Evolutionary conservation across 2,888 invertebrate species (phyloP).

Genomic region (Drosophila mulleri): DNA sequence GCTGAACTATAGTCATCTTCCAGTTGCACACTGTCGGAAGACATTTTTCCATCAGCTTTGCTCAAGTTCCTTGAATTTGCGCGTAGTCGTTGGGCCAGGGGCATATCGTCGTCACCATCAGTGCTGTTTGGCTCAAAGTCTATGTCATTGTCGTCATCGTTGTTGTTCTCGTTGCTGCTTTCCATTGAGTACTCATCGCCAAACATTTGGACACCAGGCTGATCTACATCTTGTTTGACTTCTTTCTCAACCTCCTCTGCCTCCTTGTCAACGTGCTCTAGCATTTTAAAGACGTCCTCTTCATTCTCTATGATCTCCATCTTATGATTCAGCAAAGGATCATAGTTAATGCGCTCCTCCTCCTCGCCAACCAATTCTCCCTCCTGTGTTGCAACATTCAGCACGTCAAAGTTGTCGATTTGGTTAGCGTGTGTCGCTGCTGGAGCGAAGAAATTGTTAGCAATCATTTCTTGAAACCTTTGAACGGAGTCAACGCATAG

Average conservation of each 20-base stretch:
- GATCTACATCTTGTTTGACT: conserved; percentile 53
- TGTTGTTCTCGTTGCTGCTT: conserved; percentile 55
- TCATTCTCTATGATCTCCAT: conserved; percentile 82
- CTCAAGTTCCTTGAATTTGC: conserved; percentile 5
- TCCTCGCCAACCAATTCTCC: conserved; percentile 66
- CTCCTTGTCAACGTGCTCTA: conserved; percentile 81
- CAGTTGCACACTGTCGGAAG: conserved; percentile 36
- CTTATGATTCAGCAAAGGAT: conserved; percentile 79
- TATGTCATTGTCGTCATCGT: conserved; percentile 57
- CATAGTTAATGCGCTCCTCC: conserved; percentile 79
- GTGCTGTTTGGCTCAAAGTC: conserved; percentile 71
- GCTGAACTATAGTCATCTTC: conserved; percentile 48
- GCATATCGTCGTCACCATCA: conserved; percentile 78
- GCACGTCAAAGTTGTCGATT: conserved; percentile 62
- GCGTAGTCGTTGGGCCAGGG: conserved; percentile 72
- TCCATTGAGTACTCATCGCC: conserved; percentile 55
- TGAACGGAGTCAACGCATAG: conserved; percentile 79
- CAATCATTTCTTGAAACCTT: conserved; percentile 70
- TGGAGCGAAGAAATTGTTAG: conserved; percentile 49
- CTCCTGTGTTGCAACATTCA: conserved; percentile 60
- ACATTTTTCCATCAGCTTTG: conserved; percentile 4
- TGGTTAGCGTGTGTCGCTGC: conserved; percentile 25
- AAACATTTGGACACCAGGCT: conserved; percentile 26
- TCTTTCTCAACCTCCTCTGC: conserved; percentile 64
- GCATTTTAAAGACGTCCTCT: conserved; percentile 82